Percentiles rank a stretch among this genome's conserved stretches.
Evolutionary conservation across 1,140 invertebrate species (phyloP).

Genomic region (Caerostris extrusa): DNA sequence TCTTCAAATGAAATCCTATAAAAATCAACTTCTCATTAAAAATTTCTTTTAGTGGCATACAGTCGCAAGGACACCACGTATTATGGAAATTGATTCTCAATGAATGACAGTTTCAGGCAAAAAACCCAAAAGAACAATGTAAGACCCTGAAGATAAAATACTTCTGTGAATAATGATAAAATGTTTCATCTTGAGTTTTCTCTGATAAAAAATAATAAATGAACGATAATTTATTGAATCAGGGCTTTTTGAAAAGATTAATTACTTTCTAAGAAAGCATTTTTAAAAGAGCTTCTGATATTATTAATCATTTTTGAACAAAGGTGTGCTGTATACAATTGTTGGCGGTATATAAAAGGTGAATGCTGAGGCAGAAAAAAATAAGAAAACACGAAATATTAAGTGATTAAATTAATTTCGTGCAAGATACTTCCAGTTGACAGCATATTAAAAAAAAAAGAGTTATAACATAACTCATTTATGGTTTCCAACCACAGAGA

Average conservation of each 20-base stretch:
- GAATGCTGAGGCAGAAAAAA: not conserved
- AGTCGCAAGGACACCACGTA: not conserved
- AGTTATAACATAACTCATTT: not conserved
- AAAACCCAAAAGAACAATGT: slow-evolving; percentile 24
- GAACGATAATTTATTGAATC: slow-evolving; percentile 49
- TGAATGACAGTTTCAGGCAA: slow-evolving; percentile 1
- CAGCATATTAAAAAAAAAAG: slow-evolving; percentile 6
- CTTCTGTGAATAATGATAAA: slow-evolving; percentile 48
- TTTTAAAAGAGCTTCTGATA: not conserved
- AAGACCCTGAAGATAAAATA: slow-evolving; percentile 39
- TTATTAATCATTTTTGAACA: slow-evolving; percentile 39
- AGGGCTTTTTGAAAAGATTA: slow-evolving; percentile 24
- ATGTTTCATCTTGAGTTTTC: slow-evolving; percentile 30
- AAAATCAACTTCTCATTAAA: slow-evolving; percentile 12
- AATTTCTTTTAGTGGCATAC: not conserved
- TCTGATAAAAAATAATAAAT: slow-evolving; percentile 48
- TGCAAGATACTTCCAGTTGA: not conserved
- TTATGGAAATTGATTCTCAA: slow-evolving; percentile 28
- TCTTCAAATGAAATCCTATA: not conserved
- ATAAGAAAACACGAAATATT: not conserved
- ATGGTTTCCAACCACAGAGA: not conserved
- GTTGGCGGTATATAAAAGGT: not conserved
- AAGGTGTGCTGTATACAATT: not conserved
- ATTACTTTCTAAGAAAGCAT: not conserved
- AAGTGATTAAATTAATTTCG: slow-evolving; percentile 23